These are phyloP conservation scores for Bubalus kerabau DNA, from an alignment of 2,113 vertebrate species.

Conservation along the genomic window DNA sequence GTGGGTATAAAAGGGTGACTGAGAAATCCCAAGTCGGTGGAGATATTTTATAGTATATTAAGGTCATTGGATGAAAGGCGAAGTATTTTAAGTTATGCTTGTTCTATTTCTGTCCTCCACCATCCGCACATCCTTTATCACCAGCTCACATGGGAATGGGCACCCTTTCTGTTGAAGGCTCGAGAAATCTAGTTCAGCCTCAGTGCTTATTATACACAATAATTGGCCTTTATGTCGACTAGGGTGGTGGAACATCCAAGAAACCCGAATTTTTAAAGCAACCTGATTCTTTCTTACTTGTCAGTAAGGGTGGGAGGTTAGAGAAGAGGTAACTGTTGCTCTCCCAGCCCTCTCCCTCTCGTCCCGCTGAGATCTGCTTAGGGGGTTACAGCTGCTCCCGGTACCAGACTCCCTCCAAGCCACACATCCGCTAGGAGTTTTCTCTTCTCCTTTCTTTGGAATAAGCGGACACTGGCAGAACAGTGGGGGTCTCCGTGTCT, in stretches of 20 bases:
- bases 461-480: neutral
- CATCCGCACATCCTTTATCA: neutral
- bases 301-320: neutral
- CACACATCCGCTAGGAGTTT: neutral
- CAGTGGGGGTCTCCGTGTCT: neutral
- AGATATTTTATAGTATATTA: neutral
- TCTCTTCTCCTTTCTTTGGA: neutral
- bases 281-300: neutral
- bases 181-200: neutral
- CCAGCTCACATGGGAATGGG: accelerated
- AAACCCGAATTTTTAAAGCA: neutral
- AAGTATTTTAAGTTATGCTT: neutral
- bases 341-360: neutral
- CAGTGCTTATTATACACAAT: neutral
- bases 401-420: neutral
- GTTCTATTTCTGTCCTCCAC: neutral
- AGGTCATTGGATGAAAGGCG: neutral
- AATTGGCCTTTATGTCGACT: neutral
- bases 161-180: neutral
- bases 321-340: neutral
- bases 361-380: neutral
- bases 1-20: neutral
- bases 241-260: neutral
- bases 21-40: neutral
- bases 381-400: neutral